Base-by-base conservation (phyloP, 2,888 invertebrate species). In the Galerucella nymphaeae region DNA sequence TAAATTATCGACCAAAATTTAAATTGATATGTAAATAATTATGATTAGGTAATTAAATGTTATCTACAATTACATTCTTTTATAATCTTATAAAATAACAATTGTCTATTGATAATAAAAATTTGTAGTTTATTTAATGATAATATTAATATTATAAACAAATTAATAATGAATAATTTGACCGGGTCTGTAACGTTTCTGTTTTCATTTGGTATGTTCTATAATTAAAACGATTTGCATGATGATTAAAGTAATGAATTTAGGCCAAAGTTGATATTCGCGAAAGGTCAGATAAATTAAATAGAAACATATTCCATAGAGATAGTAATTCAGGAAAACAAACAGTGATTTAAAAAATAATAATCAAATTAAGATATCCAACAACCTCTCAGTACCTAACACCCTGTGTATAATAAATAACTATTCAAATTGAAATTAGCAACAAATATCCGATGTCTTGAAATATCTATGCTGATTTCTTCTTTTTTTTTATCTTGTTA, bases 401-500 rank as follows among this genome's bases (percentile, higher is more conserved):
- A n/a, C n/a, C n/a, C n/a, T n/a, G n/a, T n/a, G n/a, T n/a, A n/a
- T n/a, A n/a, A n/a, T n/a, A 30, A 30, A 30, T 30, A 30, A 30
- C 30, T 30, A 30, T 30, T 30, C 5, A 30, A 30, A 30, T 30
- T 4, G 5, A 4, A 30, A 30, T 30, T 4, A 30, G 30, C 30
- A 23, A 23, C 23, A 30, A 30, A 30, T 30, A 30, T 30, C 30
- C 8, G 30, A 30, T 30, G 8, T 6, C 6, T 30, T 5, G 0
- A 30, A 30, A 30, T 30, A 30, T 5, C 8, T 30, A 30, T 30
- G 30, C 30, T 8, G 30, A 5, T 30, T 5, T 8, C 5, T 30
- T 8, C 6, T 30, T 30, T 30, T 6, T 30, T 30, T 30, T 6
- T 30, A 30, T 30, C 8, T 30, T 84, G 85, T 10, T 86, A 92